phyloP scores from a whole-genome alignment of 2,888 invertebrate species.

The Drosophila nigricruria region DNA sequence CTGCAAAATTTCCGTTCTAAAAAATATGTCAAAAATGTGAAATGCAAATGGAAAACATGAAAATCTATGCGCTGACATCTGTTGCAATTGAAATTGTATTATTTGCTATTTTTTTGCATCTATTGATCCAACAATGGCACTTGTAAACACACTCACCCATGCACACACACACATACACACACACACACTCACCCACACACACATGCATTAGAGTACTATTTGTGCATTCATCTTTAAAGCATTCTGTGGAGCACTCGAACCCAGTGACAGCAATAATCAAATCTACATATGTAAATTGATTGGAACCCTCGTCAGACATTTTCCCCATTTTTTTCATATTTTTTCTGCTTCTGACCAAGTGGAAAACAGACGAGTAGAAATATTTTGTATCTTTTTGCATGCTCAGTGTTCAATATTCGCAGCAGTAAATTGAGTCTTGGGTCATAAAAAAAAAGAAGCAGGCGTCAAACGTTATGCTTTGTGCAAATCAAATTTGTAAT shows the following conservation, averaged over 20 bases:
- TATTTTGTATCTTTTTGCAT: conserved; percentile 26
- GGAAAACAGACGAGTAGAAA: conserved; percentile 23
- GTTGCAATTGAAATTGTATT: conserved; percentile 25
- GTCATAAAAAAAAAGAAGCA: conserved; percentile 34
- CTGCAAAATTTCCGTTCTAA: neutral
- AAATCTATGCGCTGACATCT: conserved; percentile 9
- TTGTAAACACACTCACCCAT: conserved; percentile 15
- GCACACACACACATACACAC: neutral
- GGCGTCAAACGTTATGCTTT: conserved; percentile 48
- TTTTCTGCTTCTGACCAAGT: conserved; percentile 22
- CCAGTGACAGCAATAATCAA: conserved; percentile 52
- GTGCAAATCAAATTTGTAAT: conserved; percentile 64
- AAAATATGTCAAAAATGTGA: conserved; percentile 7
- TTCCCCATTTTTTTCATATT: conserved; percentile 2
- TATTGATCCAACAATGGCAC: conserved; percentile 50
- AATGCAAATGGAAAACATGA: neutral
- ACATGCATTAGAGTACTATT: conserved; percentile 3
- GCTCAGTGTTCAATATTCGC: conserved; percentile 27
- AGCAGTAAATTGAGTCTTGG: conserved; percentile 49
- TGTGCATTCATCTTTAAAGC: conserved; percentile 26
- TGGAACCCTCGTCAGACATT: conserved; percentile 29
- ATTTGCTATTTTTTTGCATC: conserved; percentile 14
- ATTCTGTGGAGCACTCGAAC: conserved; percentile 31
- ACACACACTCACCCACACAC: conserved; percentile 2
- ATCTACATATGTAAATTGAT: conserved; percentile 57